Evolutionary conservation across 2,797 vertebrate genomes (phyloP), one percentile per base, ranked within the genome.

Genomic region (Anabas testudineus): DNA sequence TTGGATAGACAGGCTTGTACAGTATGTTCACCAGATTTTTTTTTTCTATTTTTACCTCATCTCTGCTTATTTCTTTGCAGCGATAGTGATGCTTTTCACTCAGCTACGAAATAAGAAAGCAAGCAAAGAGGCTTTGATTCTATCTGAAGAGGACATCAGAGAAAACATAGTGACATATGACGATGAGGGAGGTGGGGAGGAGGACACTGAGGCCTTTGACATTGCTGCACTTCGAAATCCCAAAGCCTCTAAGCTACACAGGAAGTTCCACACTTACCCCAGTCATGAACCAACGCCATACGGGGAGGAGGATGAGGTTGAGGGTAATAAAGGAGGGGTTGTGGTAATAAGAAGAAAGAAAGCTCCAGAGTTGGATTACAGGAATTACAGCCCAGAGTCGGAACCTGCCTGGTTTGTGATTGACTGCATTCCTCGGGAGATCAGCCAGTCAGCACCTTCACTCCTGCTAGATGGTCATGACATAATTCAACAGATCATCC

Each of bases 141-240:
- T 97, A 70, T 96, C 96, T 0, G 95, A 97, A 55, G 97, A 97
- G 85, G 96, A 98, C 0, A 91, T 98, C n/a, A 86, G 97, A 56
- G 97, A 98, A 89, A 98, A 97, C 0, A 95, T 98, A 72, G 97
- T 98, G 66, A 97, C 96, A 0, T 98, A 97, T 0, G 97, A 98
- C 0, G 96, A 98, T 0, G 96, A 97, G 58, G 96, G 97, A 0
- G 96, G 97, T 0, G 97, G 97, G 0, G 97, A 97, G 86, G 96
- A 96, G 73, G 97, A 98, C 87, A 98, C 97, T 0, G 97, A 98
- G 76, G 97, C 97, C 9, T 98, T 98, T 66, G 97, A 98, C 87
- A 98, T 98, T 71, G 91, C 89, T 0, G 95, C 97, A 0, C 86
- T 98, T 45, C 85, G 96, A 62, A 97, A 98, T 57, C 96, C 96